Evolutionary conservation across 2,113 vertebrate genomes (phyloP).

Genomic region (Butorides virescens): DNA sequence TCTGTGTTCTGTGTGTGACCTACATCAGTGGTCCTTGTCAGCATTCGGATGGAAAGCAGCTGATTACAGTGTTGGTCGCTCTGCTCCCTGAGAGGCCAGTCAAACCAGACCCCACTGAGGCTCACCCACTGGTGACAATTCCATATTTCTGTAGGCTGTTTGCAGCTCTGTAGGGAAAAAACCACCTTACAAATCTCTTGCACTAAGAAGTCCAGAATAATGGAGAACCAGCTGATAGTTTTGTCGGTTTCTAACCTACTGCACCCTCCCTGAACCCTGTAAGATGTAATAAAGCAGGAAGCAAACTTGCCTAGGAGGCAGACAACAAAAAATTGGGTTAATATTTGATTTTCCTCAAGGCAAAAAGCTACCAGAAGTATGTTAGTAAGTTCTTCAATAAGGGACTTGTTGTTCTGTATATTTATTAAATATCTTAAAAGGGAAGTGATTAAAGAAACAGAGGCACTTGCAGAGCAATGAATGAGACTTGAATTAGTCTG

Average conservation of each 20-base stretch:
- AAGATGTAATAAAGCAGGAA: background rate
- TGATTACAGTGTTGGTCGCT: background rate
- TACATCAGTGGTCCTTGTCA: background rate
- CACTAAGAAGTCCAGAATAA: background rate
- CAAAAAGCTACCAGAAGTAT: background rate
- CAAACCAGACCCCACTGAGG: background rate
- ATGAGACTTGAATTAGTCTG: background rate
- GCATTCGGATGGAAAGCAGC: accelerated
- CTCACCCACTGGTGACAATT: background rate
- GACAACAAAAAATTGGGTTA: background rate
- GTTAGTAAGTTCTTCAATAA: background rate
- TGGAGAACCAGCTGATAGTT: background rate
- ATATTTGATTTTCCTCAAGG: background rate
- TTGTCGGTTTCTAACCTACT: background rate
- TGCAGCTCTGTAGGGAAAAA: background rate
- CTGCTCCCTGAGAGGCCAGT: background rate
- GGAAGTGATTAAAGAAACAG: background rate
- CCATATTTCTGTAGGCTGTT: background rate
- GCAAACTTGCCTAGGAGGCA: background rate
- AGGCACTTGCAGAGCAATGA: background rate
- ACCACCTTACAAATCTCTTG: background rate
- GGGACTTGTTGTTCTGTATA: background rate
- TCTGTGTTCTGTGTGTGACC: background rate
- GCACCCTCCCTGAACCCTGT: background rate
- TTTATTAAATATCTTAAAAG: background rate